A percentile compares a stretch with the other conserved stretches of the same genome.
Evolutionary conservation across 1,140 invertebrate genomes (phyloP).

Genomic region (Bombus balteatus): DNA sequence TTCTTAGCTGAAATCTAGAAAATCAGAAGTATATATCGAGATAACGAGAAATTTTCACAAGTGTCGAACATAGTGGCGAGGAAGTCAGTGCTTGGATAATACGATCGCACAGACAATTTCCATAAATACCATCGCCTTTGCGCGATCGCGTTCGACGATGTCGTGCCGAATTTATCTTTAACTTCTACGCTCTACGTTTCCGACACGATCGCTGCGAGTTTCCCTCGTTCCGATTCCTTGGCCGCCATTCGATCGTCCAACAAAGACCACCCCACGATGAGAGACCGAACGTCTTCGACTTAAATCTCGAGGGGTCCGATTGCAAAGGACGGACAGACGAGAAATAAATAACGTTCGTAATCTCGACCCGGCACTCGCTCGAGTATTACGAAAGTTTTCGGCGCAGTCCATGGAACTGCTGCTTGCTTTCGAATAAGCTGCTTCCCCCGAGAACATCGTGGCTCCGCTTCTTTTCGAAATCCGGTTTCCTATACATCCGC

Average conservation of each 20-base stretch:
- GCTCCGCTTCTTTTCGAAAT: background rate
- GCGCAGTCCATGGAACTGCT: background rate
- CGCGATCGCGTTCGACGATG: background rate
- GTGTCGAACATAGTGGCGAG: background rate
- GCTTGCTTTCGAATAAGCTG: background rate
- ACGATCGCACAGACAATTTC: slow-evolving; percentile 32
- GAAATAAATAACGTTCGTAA: slow-evolving; percentile 54
- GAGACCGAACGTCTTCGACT: slow-evolving; percentile 7
- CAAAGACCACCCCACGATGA: background rate
- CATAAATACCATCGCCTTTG: slow-evolving; percentile 33
- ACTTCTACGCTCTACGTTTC: no score
- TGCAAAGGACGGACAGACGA: background rate
- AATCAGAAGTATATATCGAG: slow-evolving; percentile 12
- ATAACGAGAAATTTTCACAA: slow-evolving; percentile 40
- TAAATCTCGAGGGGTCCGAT: slow-evolving; percentile 18
- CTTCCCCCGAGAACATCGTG: background rate
- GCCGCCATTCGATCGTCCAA: background rate
- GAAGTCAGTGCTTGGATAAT: background rate
- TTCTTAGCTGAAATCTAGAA: background rate
- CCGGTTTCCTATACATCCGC: background rate
- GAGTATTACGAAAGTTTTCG: slow-evolving; percentile 43
- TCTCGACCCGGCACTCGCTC: background rate
- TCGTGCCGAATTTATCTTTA: no score
- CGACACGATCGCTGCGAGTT: background rate
- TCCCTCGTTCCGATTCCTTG: background rate